phyloP scores from a whole-genome alignment of 2,888 invertebrate genomes.

The Mimachlamys varia region DNA sequence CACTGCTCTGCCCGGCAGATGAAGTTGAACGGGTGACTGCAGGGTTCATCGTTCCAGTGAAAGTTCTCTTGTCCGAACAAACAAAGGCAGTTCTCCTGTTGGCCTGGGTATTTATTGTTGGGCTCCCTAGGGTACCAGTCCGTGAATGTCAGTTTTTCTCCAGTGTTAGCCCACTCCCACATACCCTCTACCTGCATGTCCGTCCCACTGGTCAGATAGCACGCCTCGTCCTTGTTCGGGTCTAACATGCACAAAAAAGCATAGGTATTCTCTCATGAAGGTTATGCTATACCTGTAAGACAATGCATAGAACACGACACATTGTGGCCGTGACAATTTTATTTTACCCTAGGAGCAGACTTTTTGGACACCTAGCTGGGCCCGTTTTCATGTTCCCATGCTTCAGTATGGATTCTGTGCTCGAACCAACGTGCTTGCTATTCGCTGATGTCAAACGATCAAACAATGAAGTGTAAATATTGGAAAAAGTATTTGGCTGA shows the following conservation, averaged over 20 bases:
- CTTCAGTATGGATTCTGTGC: no score
- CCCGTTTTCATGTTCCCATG: no score
- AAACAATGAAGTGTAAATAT: no score
- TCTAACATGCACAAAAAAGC: neutral
- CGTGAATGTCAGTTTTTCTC: neutral
- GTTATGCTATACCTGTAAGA: no score
- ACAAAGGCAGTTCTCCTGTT: neutral
- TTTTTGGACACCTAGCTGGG: no score
- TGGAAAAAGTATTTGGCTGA: no score
- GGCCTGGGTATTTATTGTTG: neutral
- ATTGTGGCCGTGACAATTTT: no score
- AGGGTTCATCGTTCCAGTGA: conserved; percentile 2
- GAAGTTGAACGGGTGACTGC: neutral
- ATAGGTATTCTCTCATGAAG: no score
- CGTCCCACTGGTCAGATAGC: neutral
- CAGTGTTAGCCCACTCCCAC: neutral
- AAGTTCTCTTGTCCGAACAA: neutral
- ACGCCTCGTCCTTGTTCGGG: neutral
- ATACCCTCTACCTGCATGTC: neutral
- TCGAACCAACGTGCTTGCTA: no score
- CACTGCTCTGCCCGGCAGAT: neutral
- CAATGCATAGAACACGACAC: no score
- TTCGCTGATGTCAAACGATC: no score
- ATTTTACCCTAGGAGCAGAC: no score
- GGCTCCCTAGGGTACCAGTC: neutral